phyloP scores from a whole-genome alignment of 2,113 vertebrate species.

The Typhlomys cinereus region DNA sequence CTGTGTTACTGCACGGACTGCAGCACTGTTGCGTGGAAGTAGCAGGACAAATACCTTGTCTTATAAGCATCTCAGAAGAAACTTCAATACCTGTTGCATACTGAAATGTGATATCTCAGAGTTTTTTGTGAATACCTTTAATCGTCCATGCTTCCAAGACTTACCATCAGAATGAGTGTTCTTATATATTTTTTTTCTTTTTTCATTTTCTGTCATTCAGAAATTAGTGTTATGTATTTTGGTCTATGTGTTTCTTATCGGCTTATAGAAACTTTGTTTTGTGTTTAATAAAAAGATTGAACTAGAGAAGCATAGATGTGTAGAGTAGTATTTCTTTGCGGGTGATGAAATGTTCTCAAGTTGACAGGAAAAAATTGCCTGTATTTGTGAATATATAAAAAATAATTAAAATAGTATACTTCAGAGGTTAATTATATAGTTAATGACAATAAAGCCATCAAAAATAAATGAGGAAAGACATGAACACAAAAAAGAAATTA shows the following conservation, averaged over 20 bases:
- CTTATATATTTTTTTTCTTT: conserved; percentile 65
- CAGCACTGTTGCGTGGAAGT: background rate
- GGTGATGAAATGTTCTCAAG: background rate
- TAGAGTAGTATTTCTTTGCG: background rate
- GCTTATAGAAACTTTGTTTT: background rate
- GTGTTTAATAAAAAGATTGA: background rate
- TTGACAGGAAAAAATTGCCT: background rate
- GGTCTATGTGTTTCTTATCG: background rate
- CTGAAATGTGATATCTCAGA: background rate
- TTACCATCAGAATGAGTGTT: conserved; percentile 15
- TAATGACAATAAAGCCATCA: background rate
- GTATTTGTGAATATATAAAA: conserved; percentile 11
- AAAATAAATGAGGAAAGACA: background rate
- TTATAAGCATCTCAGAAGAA: background rate
- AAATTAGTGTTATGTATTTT: background rate
- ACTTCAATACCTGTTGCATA: background rate
- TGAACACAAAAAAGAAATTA: background rate
- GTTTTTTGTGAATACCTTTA: background rate
- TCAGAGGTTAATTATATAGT: background rate
- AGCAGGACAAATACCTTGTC: background rate
- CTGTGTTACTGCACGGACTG: background rate
- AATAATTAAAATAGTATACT: background rate
- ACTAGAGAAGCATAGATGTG: background rate
- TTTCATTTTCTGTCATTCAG: background rate
- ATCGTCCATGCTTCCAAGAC: background rate